Percentiles rank a stretch among this genome's conserved stretches.
Conservation (phyloP, 1,140 invertebrate species). For the Drosophila sproati region DNA sequence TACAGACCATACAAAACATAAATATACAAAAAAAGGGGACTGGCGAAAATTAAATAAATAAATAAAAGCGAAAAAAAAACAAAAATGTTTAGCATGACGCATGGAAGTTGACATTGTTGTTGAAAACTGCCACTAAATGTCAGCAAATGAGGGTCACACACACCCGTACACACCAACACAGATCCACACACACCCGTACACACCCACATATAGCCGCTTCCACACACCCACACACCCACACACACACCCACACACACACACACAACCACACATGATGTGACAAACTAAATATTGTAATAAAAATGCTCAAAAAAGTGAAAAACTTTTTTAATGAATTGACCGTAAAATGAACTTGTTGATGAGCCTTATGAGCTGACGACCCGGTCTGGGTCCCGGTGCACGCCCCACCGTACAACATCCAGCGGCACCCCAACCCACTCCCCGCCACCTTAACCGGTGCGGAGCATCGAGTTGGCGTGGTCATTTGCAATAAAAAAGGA, state of each 20-base stretch:
- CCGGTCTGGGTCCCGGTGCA: constrained; percentile 29
- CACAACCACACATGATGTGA: constrained; percentile 31
- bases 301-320: constrained; percentile 54
- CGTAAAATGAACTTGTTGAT: constrained; percentile 84
- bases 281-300: constrained; percentile 63
- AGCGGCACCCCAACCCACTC: neutral
- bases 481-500: constrained; percentile 83
- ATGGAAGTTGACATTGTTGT: constrained; percentile 56
- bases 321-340: constrained; percentile 83
- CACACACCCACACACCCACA: constrained; percentile 13
- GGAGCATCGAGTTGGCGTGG: constrained; percentile 74
- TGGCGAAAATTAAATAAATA: constrained; percentile 56
- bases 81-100: constrained; percentile 62
- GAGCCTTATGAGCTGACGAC: constrained; percentile 74
- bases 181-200: neutral
- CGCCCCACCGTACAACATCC: neutral
- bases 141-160: constrained; percentile 79
- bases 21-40: constrained; percentile 41
- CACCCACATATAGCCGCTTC: too few relatives aligned
- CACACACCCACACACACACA: constrained; percentile 22
- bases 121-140: constrained; percentile 74
- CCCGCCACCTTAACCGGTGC: constrained; percentile 30
- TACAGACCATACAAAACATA: constrained; percentile 28
- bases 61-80: constrained; percentile 37
- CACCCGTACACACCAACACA: constrained; percentile 22